Evolutionary conservation across 64 coral and sea anemone genomes (phyloP).

Genomic region (Stichodactyla helianthus): DNA sequence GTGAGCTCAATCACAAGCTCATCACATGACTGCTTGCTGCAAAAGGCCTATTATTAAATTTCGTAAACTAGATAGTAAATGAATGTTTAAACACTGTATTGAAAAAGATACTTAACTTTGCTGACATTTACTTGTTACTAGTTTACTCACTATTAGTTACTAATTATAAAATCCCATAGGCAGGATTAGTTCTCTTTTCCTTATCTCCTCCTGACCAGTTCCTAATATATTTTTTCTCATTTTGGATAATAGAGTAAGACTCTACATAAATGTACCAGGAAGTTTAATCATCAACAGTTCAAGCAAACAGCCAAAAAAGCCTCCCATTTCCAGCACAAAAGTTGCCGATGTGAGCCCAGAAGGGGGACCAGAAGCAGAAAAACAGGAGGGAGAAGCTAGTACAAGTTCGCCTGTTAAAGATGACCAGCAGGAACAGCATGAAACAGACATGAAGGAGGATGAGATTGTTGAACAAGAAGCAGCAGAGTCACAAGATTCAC

Average conservation of each 20-base stretch:
- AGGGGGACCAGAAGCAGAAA: background rate
- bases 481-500: background rate
- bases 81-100: too few species aligned
- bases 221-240: background rate
- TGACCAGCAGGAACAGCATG: background rate
- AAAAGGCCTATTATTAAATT: too few species aligned
- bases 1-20: too few species aligned
- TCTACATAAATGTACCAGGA: slow-evolving; percentile 63
- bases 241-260: slow-evolving; percentile 33
- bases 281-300: slow-evolving; percentile 48
- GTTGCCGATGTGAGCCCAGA: slow-evolving; percentile 20
- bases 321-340: slow-evolving; percentile 47
- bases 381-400: background rate
- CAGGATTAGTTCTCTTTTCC: too few species aligned
- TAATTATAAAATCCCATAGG: too few species aligned
- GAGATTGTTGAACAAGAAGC: slow-evolving; percentile 3
- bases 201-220: background rate
- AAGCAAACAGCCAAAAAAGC: slow-evolving; percentile 54
- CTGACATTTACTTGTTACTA: too few species aligned
- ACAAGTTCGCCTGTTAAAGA: slow-evolving; percentile 17
- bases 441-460: background rate
- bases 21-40: too few species aligned
- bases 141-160: too few species aligned
- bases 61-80: too few species aligned
- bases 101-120: too few species aligned